Base-by-base conservation (phyloP, 2,113 vertebrate species). In the Corydoras sp. region DNA sequence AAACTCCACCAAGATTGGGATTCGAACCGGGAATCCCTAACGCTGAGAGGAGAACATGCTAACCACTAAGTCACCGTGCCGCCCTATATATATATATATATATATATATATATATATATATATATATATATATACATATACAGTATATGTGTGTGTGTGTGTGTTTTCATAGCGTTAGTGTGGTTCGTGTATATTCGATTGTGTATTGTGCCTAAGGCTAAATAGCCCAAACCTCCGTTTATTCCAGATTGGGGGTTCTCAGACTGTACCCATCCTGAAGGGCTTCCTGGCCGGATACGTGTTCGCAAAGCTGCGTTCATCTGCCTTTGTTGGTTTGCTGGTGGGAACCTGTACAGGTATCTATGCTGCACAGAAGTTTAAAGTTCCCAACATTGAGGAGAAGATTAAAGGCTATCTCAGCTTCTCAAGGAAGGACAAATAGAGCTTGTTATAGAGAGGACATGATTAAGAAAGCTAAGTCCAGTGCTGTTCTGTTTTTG, bases 251-350 rank as follows among this genome's bases (percentile, higher is more conserved):
- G 87, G 89, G 53, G 91, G 91, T 0, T 72, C 96, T 49, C 78
- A 97, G 71, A 90, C 91, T 14, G 98, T 95, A 0, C 95, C 96
- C 0, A 93, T 99, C 9, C 83, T 99, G 74, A 99, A 97, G 68
- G 97, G 96, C 54, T 95, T 96, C 76, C 78, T 99, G 81, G 95
- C 94, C 0, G 97, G 97, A 1, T 99, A 97, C 77, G 58, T 97
- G 64, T 86, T 95, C 58, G 94, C 96, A 67, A 99, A 91, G 62
- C 90, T 99, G 1, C 93, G 96, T 48, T 93, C 94, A 63, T 96
- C 97, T 0, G 94, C 95, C 0, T 81, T 99, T 35, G 68, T 97
- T 73, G 97, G 96, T 8, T 88, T 98, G 61, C 79, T 92, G 8
- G 84, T 91, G 35, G 97, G 97, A 65, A 92, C 94, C 12, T 88